Percentiles rank a stretch among this genome's conserved stretches.
phyloP scores from a whole-genome alignment of 2,888 invertebrate genomes.

The Eupithecia dodoneata region DNA sequence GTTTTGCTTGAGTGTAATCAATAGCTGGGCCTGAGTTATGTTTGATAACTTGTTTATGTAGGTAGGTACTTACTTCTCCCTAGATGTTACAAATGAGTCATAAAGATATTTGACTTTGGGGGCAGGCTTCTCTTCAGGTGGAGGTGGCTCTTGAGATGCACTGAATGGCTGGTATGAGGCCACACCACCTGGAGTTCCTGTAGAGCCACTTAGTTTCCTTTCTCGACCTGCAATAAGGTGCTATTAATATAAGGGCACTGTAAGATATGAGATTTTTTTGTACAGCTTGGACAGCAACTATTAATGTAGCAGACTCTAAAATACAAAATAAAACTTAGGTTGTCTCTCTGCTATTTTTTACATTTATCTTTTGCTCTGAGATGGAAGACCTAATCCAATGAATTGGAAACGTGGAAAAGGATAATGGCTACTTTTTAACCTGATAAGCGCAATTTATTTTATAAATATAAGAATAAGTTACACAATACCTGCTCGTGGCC shows the following conservation, averaged over 20 bases:
- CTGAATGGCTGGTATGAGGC: constrained; percentile 96
- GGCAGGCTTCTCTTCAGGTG: constrained; percentile 87
- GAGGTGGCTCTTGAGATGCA: constrained; percentile 91
- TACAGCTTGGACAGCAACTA: neutral
- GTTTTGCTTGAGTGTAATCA: neutral
- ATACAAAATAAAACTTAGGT: neutral
- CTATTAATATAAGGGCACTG: neutral
- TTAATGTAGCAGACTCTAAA: neutral
- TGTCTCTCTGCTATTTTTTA: neutral
- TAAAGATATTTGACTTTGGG: constrained; percentile 85
- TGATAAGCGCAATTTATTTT: neutral
- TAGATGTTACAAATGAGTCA: constrained; percentile 82
- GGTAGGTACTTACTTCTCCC: constrained; percentile 74
- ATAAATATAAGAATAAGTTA: neutral
- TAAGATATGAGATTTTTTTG: neutral
- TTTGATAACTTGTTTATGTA: neutral
- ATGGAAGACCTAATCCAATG: neutral
- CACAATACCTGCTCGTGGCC: constrained; percentile 88
- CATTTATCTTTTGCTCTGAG: neutral
- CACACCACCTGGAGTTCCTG: constrained; percentile 87
- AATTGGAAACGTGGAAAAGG: neutral
- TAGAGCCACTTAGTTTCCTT: constrained; percentile 88
- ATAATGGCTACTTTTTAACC: neutral
- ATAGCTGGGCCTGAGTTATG: neutral
- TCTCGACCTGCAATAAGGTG: constrained; percentile 85